These are phyloP conservation scores for Pseudochaenichthys georgianus DNA, from an alignment of 2,797 vertebrate species.

Conservation along the genomic window DNA sequence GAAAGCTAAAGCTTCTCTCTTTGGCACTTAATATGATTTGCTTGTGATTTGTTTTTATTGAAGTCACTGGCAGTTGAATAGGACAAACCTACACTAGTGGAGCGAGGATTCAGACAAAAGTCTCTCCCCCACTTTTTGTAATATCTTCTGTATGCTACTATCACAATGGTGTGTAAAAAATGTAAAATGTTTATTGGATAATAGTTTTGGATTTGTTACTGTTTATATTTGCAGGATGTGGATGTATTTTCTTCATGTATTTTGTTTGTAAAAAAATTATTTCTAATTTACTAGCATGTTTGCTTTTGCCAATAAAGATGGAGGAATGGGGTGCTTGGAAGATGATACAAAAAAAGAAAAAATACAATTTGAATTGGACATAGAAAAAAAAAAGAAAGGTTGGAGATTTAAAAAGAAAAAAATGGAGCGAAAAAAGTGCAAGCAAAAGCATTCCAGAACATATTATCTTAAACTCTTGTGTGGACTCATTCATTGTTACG, in stretches of 20 bases:
- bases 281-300: constrained; percentile 98
- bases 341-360: constrained; percentile 39
- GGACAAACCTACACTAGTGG: constrained; percentile 21
- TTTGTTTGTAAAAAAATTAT: constrained; percentile 94
- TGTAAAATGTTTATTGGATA: constrained; percentile 90
- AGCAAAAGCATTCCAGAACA: constrained; percentile 92
- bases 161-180: constrained; percentile 85
- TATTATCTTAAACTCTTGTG: constrained; percentile 84
- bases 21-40: constrained; percentile 13
- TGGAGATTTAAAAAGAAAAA: constrained; percentile 44
- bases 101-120: constrained; percentile 55
- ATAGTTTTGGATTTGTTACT: constrained; percentile 97
- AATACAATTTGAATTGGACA: constrained; percentile 64
- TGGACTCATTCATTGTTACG: constrained; percentile 67
- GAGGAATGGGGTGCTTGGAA: constrained; percentile 91
- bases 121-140: constrained; percentile 70
- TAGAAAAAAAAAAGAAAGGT: constrained; percentile 26
- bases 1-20: constrained; percentile 1
- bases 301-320: constrained; percentile 99
- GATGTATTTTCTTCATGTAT: constrained; percentile 97
- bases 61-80: constrained; percentile 51
- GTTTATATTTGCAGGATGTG: constrained; percentile 99
- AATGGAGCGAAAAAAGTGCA: constrained; percentile 46
- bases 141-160: constrained; percentile 71
- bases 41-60: constrained; percentile 17